Evolutionary conservation across 2,113 vertebrate species (phyloP), one percentile per base, ranked within the genome.

Genomic region (Erythrocercus mccallii): DNA sequence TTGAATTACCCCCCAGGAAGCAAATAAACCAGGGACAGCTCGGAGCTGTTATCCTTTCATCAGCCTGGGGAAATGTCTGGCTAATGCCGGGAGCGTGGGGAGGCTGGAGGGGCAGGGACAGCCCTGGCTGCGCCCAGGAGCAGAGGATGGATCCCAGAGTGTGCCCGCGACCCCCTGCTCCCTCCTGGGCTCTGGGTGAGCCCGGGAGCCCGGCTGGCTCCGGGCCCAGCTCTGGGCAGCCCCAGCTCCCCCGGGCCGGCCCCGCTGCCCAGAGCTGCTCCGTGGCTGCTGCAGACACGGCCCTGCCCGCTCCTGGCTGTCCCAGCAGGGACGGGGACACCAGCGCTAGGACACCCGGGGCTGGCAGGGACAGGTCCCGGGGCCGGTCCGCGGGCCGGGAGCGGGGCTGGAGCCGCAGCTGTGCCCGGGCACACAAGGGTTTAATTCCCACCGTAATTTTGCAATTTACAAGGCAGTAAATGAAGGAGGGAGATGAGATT

Each of bases 1-100:
- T 51, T 58, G 66, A 74, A 92, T 95, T 86, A 86, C 78, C 80
- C 61, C 86, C 79, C 45, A 25, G 81, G 89, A 90, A 87, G 70
- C 1, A 4, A 91, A 72, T 70, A 92, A 95, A 80, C n/a, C 31
- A 21, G 24, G 51, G 58, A 73, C 64, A 54, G n/a, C 42, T n/a
- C 3, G 0, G 35, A 44, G 70, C 66, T 86, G 91, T 95, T 70
- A 73, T 50, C 87, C 90, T 91, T 91, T 86, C 74, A 91, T 85
- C 90, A 70, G 35, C 16, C 42, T 1, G 33, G 35, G 56, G 44
- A 95, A 82, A 47, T 2, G 47, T 35, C 13, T 66, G 6, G 42
- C 80, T 82, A 66, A 54, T 57, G 31, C 66, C 19, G 42, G 53
- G 30, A 72, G 91, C 40, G 74, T 8, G 44, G 45, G 10, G 65